phyloP scores from a whole-genome alignment of 2,113 vertebrate species.

The Lepus americanus region DNA sequence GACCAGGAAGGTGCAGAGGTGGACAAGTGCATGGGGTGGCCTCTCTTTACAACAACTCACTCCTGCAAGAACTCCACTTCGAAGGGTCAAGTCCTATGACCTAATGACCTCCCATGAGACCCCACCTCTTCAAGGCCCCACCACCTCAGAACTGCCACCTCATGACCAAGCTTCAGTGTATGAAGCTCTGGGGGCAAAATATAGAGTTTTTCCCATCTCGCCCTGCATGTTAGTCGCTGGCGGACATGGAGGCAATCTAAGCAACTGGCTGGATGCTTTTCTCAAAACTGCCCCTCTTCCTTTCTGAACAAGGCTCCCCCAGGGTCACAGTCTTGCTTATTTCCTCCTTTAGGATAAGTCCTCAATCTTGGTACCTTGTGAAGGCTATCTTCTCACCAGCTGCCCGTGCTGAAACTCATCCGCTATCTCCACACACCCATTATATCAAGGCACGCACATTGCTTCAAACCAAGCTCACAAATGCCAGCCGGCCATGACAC shows the following conservation, averaged over 20 bases:
- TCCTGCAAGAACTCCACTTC: too few relatives aligned
- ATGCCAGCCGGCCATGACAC: background rate
- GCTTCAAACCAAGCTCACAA: background rate
- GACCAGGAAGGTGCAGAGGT: too few relatives aligned
- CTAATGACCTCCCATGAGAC: too few relatives aligned
- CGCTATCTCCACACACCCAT: background rate
- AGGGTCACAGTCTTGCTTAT: background rate
- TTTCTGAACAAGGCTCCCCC: background rate
- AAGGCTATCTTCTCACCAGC: background rate
- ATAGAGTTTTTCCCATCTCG: background rate
- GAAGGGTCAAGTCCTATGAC: too few relatives aligned
- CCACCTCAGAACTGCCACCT: background rate
- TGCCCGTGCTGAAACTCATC: background rate
- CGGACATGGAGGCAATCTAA: background rate
- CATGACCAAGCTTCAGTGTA: background rate
- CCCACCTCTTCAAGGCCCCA: too few relatives aligned
- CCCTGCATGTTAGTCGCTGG: background rate
- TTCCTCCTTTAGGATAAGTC: background rate
- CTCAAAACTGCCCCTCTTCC: background rate
- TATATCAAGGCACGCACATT: background rate
- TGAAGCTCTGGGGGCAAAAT: too few relatives aligned
- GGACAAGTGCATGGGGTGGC: too few relatives aligned
- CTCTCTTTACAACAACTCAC: too few relatives aligned
- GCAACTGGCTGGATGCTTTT: background rate
- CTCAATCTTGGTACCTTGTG: background rate